phyloP scores from a whole-genome alignment of 2,797 vertebrate genomes.

The Typhlichthys subterraneus region DNA sequence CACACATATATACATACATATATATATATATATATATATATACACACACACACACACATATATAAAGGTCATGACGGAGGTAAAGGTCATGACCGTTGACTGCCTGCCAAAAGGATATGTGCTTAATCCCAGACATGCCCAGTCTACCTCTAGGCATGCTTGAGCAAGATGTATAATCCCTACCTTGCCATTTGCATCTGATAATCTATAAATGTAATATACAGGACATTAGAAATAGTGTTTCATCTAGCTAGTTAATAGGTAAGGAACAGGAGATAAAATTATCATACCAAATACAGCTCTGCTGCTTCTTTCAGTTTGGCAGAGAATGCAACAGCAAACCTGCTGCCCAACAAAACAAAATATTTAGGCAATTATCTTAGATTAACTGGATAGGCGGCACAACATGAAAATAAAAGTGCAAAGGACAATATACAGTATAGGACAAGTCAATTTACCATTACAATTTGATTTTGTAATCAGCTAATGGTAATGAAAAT shows the following conservation, averaged over 20 bases:
- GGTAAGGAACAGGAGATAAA: conserved; percentile 18
- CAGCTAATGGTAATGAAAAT: background rate
- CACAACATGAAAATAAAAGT: conserved; percentile 29
- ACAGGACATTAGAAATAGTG: no score
- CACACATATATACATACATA: no score
- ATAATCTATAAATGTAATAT: no score
- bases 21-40: no score
- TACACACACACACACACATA: background rate
- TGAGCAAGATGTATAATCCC: no score
- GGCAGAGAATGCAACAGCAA: conserved; percentile 89
- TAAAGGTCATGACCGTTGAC: no score
- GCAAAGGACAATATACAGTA: conserved; percentile 2
- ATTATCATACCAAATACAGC: conserved; percentile 83
- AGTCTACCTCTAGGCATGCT: no score
- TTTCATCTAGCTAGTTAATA: background rate
- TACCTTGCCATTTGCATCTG: no score
- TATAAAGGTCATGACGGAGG: background rate
- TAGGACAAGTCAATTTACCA: conserved; percentile 9
- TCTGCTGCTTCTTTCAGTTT: conserved; percentile 84
- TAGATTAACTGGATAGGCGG: conserved; percentile 35
- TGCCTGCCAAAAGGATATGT: no score
- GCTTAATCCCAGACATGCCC: no score
- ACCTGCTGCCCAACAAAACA: conserved; percentile 75
- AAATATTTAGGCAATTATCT: conserved; percentile 48
- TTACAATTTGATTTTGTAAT: background rate